Evolutionary conservation across 2,113 vertebrate species (phyloP).

Genomic region (Eira barbara): DNA sequence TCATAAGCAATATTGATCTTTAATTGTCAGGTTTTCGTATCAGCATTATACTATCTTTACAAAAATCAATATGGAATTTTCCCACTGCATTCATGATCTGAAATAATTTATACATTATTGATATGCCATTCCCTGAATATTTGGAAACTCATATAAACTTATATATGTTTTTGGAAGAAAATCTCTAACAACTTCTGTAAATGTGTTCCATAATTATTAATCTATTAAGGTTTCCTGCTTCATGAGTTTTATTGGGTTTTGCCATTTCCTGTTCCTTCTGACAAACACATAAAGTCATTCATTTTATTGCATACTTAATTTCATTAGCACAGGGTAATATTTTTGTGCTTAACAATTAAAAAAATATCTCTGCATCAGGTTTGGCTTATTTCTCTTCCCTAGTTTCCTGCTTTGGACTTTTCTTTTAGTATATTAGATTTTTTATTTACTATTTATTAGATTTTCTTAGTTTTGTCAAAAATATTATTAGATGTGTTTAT

Average conservation of each 20-base stretch:
- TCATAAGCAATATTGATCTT: not conserved
- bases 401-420: not conserved
- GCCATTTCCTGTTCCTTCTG: not conserved
- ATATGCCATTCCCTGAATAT: not conserved
- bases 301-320: not conserved
- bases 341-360: not conserved
- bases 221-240: not conserved
- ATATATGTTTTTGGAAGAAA: not conserved
- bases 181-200: not conserved
- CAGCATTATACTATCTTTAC: not conserved
- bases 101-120: not conserved
- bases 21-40: not conserved
- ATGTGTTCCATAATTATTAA: not conserved
- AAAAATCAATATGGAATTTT: constrained; percentile 14
- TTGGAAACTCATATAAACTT: not conserved
- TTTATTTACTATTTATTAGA: not conserved
- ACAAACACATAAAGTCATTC: not conserved
- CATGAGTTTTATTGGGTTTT: not conserved
- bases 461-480: not conserved
- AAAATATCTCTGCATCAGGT: not conserved
- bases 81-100: not conserved
- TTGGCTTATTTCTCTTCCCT: not conserved
- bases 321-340: not conserved
- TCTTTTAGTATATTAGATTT: not conserved
- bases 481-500: not conserved